Evolutionary conservation across 2,888 invertebrate genomes (phyloP), one percentile per base, ranked within the genome.

Genomic region (Spisula solida): DNA sequence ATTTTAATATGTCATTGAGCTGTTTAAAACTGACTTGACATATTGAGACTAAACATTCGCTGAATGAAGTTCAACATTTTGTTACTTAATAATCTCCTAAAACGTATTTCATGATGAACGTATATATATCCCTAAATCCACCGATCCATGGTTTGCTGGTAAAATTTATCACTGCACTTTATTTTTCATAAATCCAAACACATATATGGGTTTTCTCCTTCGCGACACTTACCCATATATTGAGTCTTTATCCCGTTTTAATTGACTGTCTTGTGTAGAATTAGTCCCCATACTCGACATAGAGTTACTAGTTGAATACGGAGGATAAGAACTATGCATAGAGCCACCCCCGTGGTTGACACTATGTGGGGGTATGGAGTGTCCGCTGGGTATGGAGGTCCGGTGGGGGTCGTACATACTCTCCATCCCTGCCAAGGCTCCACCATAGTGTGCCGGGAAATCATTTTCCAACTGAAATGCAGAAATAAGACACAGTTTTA

Each of bases 171-270:
- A 75, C 34, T 18, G 34, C 75, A 34, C 34, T 75, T 41, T 31
- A 31, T 75, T 25, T 34, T 34, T 70, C 80, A 81, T 85, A 81
- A 25, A 75, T 86, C 86, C 86, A 41, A 18, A 34, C 31, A 34
- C 31, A 31, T 75, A 47, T 47, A 79, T 87, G 70, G 78, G 78
- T 66, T 70, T 75, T 20, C 31, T 75, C 31, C 34, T 34, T 0
- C 80, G n/a, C 70, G 34, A 84, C 88, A 95, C 98, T 98, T 98
- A 99, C 99, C 99, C 99, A 97, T 99, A 99, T 97, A 99, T 99
- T 97, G 99, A 99, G 97, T 99, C 99, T 97, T 99, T 99, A 97
- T 99, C 99, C 97, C 99, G 97, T 97, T 99, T 99, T 88, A 95
- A 91, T 92, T 96, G 96, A 92, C 94, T 94, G 91, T 96, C 96